These are phyloP conservation scores for Gortyna flavago DNA, from an alignment of 2,888 invertebrate species.

Conservation along the genomic window DNA sequence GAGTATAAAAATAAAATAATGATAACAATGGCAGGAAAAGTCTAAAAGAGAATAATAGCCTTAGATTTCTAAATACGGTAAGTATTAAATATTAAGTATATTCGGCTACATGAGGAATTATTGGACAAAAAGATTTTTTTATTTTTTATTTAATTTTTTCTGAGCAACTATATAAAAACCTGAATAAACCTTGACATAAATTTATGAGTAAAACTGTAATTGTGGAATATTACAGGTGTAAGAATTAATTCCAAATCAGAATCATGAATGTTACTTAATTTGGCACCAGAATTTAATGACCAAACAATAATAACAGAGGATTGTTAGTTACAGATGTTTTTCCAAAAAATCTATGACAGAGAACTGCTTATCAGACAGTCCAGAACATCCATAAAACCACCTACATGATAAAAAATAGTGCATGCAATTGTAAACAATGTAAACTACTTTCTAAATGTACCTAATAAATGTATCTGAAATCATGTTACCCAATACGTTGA, in stretches of 20 bases:
- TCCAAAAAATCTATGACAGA: slow-evolving; percentile 7
- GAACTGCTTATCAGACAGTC: slow-evolving; percentile 14
- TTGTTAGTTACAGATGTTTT: slow-evolving; percentile 46
- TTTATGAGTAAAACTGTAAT: neutral
- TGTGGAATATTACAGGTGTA: neutral
- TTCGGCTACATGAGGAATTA: too few relatives aligned
- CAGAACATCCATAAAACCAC: slow-evolving; percentile 56
- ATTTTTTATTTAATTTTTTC: too few relatives aligned
- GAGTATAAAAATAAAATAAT: slow-evolving; percentile 11
- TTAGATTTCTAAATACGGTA: slow-evolving; percentile 4
- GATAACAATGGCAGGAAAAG: neutral
- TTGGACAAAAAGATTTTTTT: neutral
- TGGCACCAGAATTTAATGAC: neutral
- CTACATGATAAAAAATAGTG: slow-evolving; percentile 62
- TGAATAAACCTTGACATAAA: neutral
- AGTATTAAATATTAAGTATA: neutral
- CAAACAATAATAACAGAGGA: slow-evolving; percentile 14
- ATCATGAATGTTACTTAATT: neutral
- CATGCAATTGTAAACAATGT: slow-evolving; percentile 74
- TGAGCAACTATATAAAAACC: neutral
- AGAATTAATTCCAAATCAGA: neutral
- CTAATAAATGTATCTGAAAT: slow-evolving; percentile 78
- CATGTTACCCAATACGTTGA: slow-evolving; percentile 84
- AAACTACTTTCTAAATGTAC: slow-evolving; percentile 83
- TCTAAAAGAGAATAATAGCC: slow-evolving; percentile 1